A percentile compares a stretch with the other conserved stretches of the same genome.
phyloP scores from a whole-genome alignment of 2,113 vertebrate genomes.

The Gymnarchus niloticus region DNA sequence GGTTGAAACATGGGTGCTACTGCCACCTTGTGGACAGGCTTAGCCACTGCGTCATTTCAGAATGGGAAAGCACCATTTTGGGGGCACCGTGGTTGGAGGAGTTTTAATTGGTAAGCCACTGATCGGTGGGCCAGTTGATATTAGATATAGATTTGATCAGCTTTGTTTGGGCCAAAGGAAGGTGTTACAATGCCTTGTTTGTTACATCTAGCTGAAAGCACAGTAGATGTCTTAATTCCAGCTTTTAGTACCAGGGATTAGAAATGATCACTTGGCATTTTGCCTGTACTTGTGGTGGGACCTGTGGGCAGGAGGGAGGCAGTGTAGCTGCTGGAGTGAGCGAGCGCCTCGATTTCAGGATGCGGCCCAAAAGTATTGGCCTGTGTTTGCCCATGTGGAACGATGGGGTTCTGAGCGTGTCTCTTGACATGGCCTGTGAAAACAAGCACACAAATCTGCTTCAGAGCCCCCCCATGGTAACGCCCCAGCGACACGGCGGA shows the following conservation, averaged over 20 bases:
- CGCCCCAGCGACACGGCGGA: no score
- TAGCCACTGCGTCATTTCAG: not conserved
- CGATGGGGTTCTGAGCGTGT: not conserved
- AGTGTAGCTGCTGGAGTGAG: not conserved
- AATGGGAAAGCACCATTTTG: not conserved
- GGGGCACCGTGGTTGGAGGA: not conserved
- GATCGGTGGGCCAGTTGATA: not conserved
- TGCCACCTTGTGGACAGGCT: slow-evolving; percentile 7
- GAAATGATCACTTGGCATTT: not conserved
- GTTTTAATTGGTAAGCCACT: not conserved
- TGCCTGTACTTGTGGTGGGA: not conserved
- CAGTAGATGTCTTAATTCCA: not conserved
- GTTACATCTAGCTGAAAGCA: not conserved
- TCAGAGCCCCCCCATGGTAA: not conserved
- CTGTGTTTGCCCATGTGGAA: not conserved
- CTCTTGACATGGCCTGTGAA: not conserved
- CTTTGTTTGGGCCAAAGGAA: not conserved
- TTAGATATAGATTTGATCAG: not conserved
- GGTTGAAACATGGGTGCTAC: not conserved
- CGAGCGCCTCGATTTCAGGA: not conserved
- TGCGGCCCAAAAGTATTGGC: not conserved
- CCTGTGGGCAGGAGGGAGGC: not conserved
- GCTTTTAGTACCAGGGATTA: not conserved
- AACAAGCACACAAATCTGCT: no score
- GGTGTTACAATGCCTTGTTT: not conserved